Evolutionary conservation across 2,113 vertebrate species (phyloP), one percentile per base, ranked within the genome.

Genomic region (Verasper variegatus): DNA sequence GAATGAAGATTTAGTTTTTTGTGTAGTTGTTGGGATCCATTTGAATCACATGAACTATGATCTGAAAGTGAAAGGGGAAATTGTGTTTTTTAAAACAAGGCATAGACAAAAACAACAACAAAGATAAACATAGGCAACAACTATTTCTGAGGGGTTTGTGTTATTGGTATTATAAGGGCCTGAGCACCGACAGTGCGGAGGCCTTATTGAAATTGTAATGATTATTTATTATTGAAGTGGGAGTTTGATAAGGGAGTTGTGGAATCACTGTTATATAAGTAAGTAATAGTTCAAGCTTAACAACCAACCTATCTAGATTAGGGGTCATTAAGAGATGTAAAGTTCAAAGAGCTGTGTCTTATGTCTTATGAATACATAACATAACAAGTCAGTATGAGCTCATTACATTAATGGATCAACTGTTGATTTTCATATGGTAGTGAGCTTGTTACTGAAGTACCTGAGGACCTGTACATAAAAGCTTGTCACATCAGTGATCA

Each of bases 281-380:
- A 5, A 24, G 4, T 35, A 7, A 59, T 35, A n/a, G 17, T 60
- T 18, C 8, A 35, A 60, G 18, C 2, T 31, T 35, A 12, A 2
- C 11, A 37, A 40, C 59, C 12, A 13, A 20, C 2, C 6, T 13
- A 61, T 37, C 35, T 10, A 37, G 42, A 45, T 45, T 45, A 13
- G 35, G 35, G 35, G 35, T 37, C 35, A 37, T 61, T 23, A 12
- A 58, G 21, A 23, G 52, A 55, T 58, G 10, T 52, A 80, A 64
- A 69, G 52, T 75, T 54, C 55, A 65, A 31, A 26, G 54, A 52
- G 3, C 4, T 42, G 18, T 20, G 13, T 27, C 10, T 3, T 61
- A 21, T 14, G 31, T 27, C 20, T 31, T 31, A 57, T 56, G 47
- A 14, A 12, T 57, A 45, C 12, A 62, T 27, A 18, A 1, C 24